Conservation (phyloP, 2,113 vertebrate genomes). For the Siniperca chuatsi region DNA sequence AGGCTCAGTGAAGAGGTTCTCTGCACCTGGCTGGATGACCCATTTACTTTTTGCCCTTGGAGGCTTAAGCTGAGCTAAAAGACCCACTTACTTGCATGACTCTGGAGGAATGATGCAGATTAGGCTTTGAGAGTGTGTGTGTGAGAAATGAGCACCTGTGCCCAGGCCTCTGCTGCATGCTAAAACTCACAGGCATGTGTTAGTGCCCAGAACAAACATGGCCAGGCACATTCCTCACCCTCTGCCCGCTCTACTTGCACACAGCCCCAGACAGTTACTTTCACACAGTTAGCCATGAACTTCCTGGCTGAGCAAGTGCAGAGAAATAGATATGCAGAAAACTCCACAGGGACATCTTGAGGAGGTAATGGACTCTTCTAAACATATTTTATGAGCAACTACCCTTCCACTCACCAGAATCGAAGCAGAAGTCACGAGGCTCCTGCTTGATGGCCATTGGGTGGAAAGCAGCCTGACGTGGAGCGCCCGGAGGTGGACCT, state of each 20-base stretch:
- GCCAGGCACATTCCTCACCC: constrained; percentile 68
- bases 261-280: constrained; percentile 17
- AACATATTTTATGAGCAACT: background rate
- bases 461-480: constrained; percentile 85
- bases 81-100: constrained; percentile 58
- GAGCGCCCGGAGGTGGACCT: constrained; percentile 33
- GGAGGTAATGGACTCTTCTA: background rate
- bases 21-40: constrained; percentile 66
- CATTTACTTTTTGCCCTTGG: constrained; percentile 67
- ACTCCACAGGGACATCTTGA: background rate
- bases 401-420: constrained; percentile 89
- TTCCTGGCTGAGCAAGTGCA: background rate
- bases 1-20: constrained; percentile 55
- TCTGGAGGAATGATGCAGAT: constrained; percentile 46
- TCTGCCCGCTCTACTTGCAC: constrained; percentile 13
- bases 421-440: constrained; percentile 95
- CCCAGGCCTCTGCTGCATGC: constrained; percentile 44
- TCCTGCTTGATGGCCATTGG: constrained; percentile 96
- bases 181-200: constrained; percentile 78
- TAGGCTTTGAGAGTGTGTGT: constrained; percentile 2
- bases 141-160: constrained; percentile 40
- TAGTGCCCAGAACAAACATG: constrained; percentile 72
- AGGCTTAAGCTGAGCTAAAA: constrained; percentile 62
- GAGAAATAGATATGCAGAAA: background rate
- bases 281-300: background rate